Conservation (phyloP, 2,113 vertebrate species). For the Esox niger region DNA sequence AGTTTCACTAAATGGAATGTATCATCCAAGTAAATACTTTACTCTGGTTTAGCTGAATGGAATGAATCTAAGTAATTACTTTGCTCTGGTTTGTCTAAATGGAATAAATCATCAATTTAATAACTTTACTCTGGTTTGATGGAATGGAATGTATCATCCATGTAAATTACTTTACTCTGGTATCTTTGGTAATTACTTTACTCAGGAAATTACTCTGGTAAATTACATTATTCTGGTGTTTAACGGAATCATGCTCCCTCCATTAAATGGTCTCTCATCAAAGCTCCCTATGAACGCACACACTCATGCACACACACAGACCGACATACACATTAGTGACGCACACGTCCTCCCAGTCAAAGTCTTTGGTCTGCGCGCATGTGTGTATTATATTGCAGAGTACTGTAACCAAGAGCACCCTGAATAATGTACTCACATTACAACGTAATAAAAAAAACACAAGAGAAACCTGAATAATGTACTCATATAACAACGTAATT, state of each 20-base stretch:
- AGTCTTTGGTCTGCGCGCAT: conserved; percentile 27
- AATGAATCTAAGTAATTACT: not conserved
- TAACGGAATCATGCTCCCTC: not conserved
- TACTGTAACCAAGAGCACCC: conserved; percentile 47
- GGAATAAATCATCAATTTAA: not conserved
- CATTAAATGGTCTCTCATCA: conserved; percentile 7
- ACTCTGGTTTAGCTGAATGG: too few relatives aligned
- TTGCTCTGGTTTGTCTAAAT: not conserved
- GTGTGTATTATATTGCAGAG: conserved; percentile 48
- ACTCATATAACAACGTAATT: conserved; percentile 56
- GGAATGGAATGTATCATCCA: not conserved
- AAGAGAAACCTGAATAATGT: conserved; percentile 60
- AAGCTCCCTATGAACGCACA: not conserved
- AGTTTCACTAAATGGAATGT: too few relatives aligned
- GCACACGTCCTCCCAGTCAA: conserved; percentile 33
- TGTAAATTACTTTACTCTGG: too few relatives aligned
- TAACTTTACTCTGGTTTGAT: not conserved
- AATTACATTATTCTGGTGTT: too few relatives aligned
- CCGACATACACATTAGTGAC: not conserved
- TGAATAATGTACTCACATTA: conserved; percentile 56
- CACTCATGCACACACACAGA: too few relatives aligned
- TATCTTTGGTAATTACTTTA: too few relatives aligned
- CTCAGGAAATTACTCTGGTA: not conserved
- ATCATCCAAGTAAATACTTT: too few relatives aligned
- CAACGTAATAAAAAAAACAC: conserved; percentile 54